phyloP scores from a whole-genome alignment of 1,140 invertebrate genomes.

The Lepeophtheirus salmonis region DNA sequence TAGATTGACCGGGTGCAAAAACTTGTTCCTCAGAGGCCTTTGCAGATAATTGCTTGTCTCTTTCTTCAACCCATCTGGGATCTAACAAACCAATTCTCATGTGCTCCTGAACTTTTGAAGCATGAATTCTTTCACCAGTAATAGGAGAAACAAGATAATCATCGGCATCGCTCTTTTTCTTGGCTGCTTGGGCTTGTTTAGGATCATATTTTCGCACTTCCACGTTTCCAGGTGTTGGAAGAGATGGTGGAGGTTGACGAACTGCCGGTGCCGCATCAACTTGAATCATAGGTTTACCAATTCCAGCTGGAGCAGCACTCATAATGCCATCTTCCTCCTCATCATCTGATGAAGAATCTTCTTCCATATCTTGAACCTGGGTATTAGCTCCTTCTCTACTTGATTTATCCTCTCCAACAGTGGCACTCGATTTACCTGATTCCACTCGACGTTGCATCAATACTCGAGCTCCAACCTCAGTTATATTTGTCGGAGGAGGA shows the following conservation, averaged over 20 bases:
- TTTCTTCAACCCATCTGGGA: constrained; percentile 91
- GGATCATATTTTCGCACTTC: constrained; percentile 96
- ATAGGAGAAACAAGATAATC: constrained; percentile 93
- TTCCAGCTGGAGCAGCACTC: constrained; percentile 5
- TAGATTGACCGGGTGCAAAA: constrained; percentile 52
- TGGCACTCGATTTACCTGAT: constrained; percentile 11
- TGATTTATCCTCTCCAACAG: constrained; percentile 48
- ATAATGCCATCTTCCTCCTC: constrained; percentile 29
- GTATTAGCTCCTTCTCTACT: constrained; percentile 37
- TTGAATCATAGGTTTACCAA: constrained; percentile 22
- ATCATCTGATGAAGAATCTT: constrained; percentile 38
- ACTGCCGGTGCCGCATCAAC: constrained; percentile 25
- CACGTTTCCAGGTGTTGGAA: constrained; percentile 63
- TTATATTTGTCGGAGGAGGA: constrained; percentile 86
- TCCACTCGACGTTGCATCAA: constrained; percentile 43
- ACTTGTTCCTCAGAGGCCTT: constrained; percentile 66
- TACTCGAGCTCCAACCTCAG: constrained; percentile 83
- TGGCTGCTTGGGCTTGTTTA: constrained; percentile 32
- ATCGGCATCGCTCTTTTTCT: constrained; percentile 34
- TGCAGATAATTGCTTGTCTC: constrained; percentile 66
- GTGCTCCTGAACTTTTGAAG: constrained; percentile 89
- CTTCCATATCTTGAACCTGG: constrained; percentile 64
- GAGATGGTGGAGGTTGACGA: constrained; percentile 55
- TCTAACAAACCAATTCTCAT: constrained; percentile 91
- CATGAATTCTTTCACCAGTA: constrained; percentile 89